These are phyloP conservation scores for Frieseomelitta varia DNA, from an alignment of 1,140 invertebrate genomes.

Conservation along the genomic window DNA sequence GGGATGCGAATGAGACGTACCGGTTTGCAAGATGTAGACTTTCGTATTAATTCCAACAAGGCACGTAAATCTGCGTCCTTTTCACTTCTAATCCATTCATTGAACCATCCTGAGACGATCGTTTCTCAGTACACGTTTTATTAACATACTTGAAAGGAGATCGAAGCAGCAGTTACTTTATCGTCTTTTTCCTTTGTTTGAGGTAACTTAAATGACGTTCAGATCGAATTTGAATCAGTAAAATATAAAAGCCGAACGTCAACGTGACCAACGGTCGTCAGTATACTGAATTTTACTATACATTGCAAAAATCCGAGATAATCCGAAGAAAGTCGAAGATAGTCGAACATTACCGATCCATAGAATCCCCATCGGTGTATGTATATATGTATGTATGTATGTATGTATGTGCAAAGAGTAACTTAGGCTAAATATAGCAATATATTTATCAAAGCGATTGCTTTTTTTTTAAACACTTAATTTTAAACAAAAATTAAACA, in stretches of 20 bases:
- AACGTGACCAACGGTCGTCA: conserved; percentile 36
- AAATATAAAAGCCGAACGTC: conserved; percentile 24
- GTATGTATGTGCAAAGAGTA: not conserved
- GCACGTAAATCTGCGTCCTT: conserved; percentile 10
- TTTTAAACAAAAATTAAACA: not conserved
- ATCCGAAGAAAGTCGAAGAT: conserved; percentile 13
- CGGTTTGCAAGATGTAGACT: conserved; percentile 25
- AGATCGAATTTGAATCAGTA: not conserved
- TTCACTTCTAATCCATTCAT: conserved; percentile 1
- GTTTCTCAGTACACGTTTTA: not conserved
- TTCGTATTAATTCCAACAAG: conserved; percentile 26
- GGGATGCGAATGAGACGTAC: conserved; percentile 16
- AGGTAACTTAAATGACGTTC: not conserved
- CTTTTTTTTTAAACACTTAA: not conserved
- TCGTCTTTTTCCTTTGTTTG: not conserved
- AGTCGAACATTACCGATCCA: conserved; percentile 24
- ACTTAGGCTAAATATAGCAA: not conserved
- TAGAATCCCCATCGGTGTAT: not conserved
- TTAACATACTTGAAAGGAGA: not conserved
- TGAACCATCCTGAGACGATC: not conserved
- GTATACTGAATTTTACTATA: conserved; percentile 25
- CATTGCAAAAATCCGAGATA: not conserved
- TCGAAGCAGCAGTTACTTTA: not conserved
- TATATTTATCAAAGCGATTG: no score
- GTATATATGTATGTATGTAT: not conserved